Conservation (phyloP, 2,888 invertebrate genomes). For the Mystacides longicornis region DNA sequence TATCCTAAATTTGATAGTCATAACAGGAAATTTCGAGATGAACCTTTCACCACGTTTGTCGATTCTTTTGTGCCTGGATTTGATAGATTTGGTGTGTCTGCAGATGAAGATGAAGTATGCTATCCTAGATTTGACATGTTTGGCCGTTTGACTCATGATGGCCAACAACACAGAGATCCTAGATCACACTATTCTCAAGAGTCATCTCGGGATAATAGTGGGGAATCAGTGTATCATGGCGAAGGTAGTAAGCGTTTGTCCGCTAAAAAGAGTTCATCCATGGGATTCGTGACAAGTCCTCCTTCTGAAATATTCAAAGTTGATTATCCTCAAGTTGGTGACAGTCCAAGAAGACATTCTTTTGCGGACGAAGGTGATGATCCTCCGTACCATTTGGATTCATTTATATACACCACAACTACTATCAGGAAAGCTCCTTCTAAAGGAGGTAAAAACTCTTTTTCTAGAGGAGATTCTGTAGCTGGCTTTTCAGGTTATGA, state of each 20-base stretch:
- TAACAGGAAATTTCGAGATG: slow-evolving; percentile 28
- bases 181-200: slow-evolving; percentile 34
- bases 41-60: slow-evolving; percentile 37
- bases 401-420: slow-evolving; percentile 45
- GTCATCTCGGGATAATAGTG: slow-evolving; percentile 41
- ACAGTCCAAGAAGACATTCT: slow-evolving; percentile 36
- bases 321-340: slow-evolving; percentile 37
- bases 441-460: slow-evolving; percentile 41
- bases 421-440: slow-evolving; percentile 46
- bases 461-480: slow-evolving; percentile 42
- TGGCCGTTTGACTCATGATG: slow-evolving; percentile 48
- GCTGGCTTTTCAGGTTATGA: slow-evolving; percentile 42
- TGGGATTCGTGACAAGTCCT: slow-evolving; percentile 19
- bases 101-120: slow-evolving; percentile 60
- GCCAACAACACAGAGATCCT: slow-evolving; percentile 37
- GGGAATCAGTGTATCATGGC: slow-evolving; percentile 40
- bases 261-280: slow-evolving; percentile 39
- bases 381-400: slow-evolving; percentile 20
- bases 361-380: slow-evolving; percentile 35
- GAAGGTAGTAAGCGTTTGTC: slow-evolving; percentile 47
- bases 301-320: slow-evolving; percentile 15
- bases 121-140: slow-evolving; percentile 56
- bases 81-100: slow-evolving; percentile 55
- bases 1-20: slow-evolving; percentile 23
- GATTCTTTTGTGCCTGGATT: slow-evolving; percentile 35